Evolutionary conservation across 2,888 invertebrate genomes (phyloP), one percentile per base, ranked within the genome.

Genomic region (Tiphia femorata): DNA sequence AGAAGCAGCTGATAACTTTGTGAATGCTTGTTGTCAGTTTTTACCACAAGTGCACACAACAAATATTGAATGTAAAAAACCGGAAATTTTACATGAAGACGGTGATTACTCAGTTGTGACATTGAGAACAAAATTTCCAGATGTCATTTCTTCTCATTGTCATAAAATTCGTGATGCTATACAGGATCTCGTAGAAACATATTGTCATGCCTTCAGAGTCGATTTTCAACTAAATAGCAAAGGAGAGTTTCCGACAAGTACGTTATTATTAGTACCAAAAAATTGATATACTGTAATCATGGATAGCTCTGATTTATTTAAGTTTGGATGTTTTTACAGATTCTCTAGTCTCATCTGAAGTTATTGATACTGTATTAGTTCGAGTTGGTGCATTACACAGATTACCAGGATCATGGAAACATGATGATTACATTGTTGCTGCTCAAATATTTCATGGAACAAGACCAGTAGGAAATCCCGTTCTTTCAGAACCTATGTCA

Each of bases 391-490:
- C 93, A 23, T 86, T 96, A 1, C 94, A 95, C 83, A 88, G 94
- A 54, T 86, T 94, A 12, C 90, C 91, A 3, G 86, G 86, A 1
- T 88, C 90, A 51, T 95, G 95, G 95, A 89, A 88, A 63, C 93
- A 92, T 82, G 93, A 95, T 72, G 93, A 94, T 76, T 97, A 94
- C 78, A 87, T 92, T 63, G 88, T 97, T 53, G 91, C 92, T 49
- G 93, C 93, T 16, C 95, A 96, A 81, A 88, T 97, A 58, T 95
- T 91, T 82, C 93, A 97, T 83, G 97, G 97, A 6, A 95, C 95
- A 0, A 86, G 93, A 23, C 91, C 92, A 21, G 88, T 94, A 56
- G 90, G 92, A 0, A 86, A 89, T 55, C 90, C 92, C 3, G 88
- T 92, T 19, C 88, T 92, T 6, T 91, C 93, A 1, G 89, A 90